Base-by-base conservation (phyloP, 2,797 vertebrate species). In the Tympanoctomys barrerae region DNA sequence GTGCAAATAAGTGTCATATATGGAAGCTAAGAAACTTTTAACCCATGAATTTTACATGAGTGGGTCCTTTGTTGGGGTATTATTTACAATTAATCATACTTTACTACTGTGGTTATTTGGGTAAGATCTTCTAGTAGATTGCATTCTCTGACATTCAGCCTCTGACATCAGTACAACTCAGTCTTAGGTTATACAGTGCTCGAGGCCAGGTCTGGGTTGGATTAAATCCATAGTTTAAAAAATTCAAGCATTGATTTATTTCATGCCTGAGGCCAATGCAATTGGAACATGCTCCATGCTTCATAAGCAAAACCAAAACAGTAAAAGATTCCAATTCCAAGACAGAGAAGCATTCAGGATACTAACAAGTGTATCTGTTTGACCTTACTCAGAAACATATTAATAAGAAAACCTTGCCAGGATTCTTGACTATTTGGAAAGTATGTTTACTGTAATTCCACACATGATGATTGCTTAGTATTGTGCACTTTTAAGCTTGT, bases 151-250 rank as follows among this genome's bases (percentile, higher is more conserved):
- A 87, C 82, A 86, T 90, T 77, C 68, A 42, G 36, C 14, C 28
- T 95, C 87, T 84, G 88, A 90, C 46, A 54, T 93, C 19, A 85
- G 46, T n/a, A 85, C 26, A 70, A 77, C 78, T 86, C 90, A 49
- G 24, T 94, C 52, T 92, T 87, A 59, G 11, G 62, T 85, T 92
- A 54, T 86, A 49, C 7, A 61, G 68, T 42, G 36, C 52, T 68
- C 75, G 70, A 62, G 52, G 86, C 85, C 79, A 85, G 33, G 36
- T 64, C 89, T 77, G 91, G 62, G 62, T 94, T 96, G 88, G 83
- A 91, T 87, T 77, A 89, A 85, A 62, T 75, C 73, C 85, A 94
- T 89, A 94, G 89, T 95, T 97, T 78, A n/a, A 92, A 92, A 97
- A 97, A 91, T 81, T 75, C 79, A 90, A 52, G 87, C 89, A 81